Percentiles rank a stretch among this genome's conserved stretches.
These are phyloP conservation scores for Schizopygopsis malacanthus DNA, from an alignment of 2,797 vertebrate genomes.

Conservation along the genomic window DNA sequence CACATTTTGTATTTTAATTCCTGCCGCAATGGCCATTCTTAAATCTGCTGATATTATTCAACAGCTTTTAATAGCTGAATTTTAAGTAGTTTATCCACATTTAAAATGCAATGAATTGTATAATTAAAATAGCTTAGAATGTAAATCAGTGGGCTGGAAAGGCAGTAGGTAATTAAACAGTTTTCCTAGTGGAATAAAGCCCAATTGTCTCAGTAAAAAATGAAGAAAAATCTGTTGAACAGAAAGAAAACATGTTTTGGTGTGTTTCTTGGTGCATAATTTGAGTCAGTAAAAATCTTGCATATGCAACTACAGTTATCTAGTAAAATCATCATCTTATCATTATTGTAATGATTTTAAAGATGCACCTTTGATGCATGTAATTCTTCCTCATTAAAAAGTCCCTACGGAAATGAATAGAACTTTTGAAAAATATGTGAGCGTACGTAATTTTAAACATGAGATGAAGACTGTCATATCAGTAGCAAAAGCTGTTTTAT, in stretches of 20 bases:
- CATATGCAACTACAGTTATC: conserved; percentile 14
- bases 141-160: conserved; percentile 89
- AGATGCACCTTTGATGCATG: conserved; percentile 1
- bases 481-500: neutral
- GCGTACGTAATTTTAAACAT: neutral
- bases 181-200: conserved; percentile 79
- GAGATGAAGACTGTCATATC: neutral
- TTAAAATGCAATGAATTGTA: conserved; percentile 90
- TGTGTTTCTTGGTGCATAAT: conserved; percentile 43
- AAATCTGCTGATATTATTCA: conserved; percentile 84
- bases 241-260: conserved; percentile 49
- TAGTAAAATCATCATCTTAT: conserved; percentile 12
- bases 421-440: conserved; percentile 7
- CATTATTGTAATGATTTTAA: conserved; percentile 26
- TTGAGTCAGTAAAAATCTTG: conserved; percentile 11
- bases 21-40: conserved; percentile 60
- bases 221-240: conserved; percentile 55
- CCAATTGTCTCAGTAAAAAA: conserved; percentile 68
- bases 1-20: conserved; percentile 50
- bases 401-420: neutral
- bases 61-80: conserved; percentile 87
- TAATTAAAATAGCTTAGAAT: conserved; percentile 87
- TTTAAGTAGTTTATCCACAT: conserved; percentile 85
- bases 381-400: conserved; percentile 19
- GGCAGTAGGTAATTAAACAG: conserved; percentile 84